Evolutionary conservation across 2,888 invertebrate genomes (phyloP).

Genomic region (Acanthacorydalis orientalis): DNA sequence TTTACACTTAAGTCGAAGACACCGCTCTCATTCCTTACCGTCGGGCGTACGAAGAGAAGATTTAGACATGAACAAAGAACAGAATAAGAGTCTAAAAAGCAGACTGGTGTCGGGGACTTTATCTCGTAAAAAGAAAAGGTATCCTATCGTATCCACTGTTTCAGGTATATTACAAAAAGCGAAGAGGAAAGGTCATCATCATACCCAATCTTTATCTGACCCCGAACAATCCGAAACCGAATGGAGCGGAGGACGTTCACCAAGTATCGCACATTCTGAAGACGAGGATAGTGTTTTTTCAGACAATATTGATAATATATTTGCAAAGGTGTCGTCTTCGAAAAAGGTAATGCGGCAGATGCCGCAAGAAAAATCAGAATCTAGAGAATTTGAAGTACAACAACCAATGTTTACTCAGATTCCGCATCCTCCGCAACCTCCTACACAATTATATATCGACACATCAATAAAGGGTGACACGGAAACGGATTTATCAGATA

Average conservation of each 20-base stretch:
- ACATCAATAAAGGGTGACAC: conserved; percentile 35
- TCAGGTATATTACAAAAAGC: conserved; percentile 76
- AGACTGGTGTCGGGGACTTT: conserved; percentile 15
- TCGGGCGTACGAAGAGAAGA: conserved; percentile 44
- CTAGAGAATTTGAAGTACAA: conserved; percentile 22
- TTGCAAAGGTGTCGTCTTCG: conserved; percentile 38
- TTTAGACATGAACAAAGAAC: conserved; percentile 19
- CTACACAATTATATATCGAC: conserved; percentile 11
- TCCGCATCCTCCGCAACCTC: conserved; percentile 13
- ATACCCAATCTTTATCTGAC: conserved; percentile 50
- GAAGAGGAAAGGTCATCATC: conserved; percentile 45
- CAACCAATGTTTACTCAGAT: conserved; percentile 1
- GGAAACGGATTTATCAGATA: conserved; percentile 41
- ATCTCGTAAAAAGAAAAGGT: conserved; percentile 47
- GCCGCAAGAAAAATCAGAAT: conserved; percentile 25
- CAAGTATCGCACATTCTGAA: conserved; percentile 54
- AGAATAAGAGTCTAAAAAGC: conserved; percentile 15
- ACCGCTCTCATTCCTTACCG: conserved; percentile 69
- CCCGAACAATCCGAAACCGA: conserved; percentile 63
- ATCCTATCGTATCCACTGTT: conserved; percentile 66
- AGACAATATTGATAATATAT: conserved; percentile 46
- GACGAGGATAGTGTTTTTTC: conserved; percentile 43
- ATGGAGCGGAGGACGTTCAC: conserved; percentile 40
- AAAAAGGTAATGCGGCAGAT: conserved; percentile 25
- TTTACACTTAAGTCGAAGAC: conserved; percentile 52